Percentiles rank a stretch among this genome's conserved stretches.
phyloP scores from a whole-genome alignment of 2,113 vertebrate genomes.

The Lanius collurio region DNA sequence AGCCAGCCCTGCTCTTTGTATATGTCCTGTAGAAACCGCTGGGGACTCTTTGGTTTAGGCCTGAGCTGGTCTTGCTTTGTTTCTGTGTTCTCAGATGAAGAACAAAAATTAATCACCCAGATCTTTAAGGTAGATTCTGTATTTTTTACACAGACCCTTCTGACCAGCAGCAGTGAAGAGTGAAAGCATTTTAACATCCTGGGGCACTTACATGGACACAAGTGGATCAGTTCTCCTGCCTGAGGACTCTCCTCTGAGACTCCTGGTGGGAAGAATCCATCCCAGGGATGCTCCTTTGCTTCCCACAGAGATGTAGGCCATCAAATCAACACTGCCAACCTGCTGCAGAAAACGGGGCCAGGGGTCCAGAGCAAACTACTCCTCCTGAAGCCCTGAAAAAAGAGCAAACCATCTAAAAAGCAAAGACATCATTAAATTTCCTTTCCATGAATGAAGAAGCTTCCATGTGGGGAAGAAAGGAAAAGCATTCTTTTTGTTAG shows the following conservation, averaged over 20 bases:
- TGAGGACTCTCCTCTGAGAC: background rate
- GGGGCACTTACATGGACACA: background rate
- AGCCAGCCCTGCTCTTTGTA: background rate
- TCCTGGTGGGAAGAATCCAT: background rate
- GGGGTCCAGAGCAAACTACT: background rate
- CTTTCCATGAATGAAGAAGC: background rate
- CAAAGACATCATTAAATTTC: background rate
- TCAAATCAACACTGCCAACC: background rate
- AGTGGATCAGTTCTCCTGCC: background rate
- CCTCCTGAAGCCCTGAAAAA: background rate
- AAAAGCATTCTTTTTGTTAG: background rate
- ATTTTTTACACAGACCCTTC: background rate
- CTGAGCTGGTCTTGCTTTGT: background rate
- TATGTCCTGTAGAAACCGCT: background rate
- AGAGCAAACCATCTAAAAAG: background rate
- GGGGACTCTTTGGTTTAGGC: background rate
- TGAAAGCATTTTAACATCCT: background rate
- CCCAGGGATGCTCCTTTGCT: background rate
- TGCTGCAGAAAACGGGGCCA: background rate
- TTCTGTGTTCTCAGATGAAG: background rate
- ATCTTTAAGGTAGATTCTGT: background rate
- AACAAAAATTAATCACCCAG: background rate
- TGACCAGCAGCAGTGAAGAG: background rate
- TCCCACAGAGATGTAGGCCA: background rate
- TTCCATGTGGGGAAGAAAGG: background rate